A percentile compares a stretch with the other conserved stretches of the same genome.
Conservation (phyloP, 37 sponge, comb jelly and placozoan genomes). For the Cladorhizidae sp. region DNA sequence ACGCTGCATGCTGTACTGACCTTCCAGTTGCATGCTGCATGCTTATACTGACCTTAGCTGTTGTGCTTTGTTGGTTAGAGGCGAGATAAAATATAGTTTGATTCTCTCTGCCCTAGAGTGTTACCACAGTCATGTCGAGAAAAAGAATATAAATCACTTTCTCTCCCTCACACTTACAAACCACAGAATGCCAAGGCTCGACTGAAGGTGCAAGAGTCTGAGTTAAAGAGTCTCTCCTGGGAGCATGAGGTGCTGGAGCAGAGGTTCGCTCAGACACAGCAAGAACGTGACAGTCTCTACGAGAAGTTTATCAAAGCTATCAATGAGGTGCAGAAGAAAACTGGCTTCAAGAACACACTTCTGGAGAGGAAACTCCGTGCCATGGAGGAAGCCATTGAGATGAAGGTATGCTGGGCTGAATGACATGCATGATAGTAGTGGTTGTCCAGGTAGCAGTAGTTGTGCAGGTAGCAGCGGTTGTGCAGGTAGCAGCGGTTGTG, state of each 20-base stretch:
- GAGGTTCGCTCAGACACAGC: constrained; percentile 90
- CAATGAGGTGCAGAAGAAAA: constrained; percentile 98
- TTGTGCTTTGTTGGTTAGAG: too few species aligned
- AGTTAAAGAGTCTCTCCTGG: constrained; percentile 93
- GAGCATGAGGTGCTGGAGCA: constrained; percentile 98
- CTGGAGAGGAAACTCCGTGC: constrained; percentile 97
- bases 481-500: too few species aligned
- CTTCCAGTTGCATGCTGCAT: too few species aligned
- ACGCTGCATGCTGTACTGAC: too few species aligned
- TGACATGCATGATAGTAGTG: too few species aligned
- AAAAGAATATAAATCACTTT: not conserved
- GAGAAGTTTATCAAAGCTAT: constrained; percentile 91
- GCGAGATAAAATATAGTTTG: too few species aligned
- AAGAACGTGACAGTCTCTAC: constrained; percentile 96
- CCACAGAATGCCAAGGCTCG: constrained; percentile 92
- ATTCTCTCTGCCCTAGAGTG: not conserved
- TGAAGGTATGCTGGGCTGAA: too few species aligned
- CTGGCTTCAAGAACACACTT: constrained; percentile 94
- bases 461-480: too few species aligned
- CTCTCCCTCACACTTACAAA: not conserved
- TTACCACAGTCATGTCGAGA: not conserved
- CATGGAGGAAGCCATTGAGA: constrained; percentile 92
- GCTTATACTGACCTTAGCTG: too few species aligned
- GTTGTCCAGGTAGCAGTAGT: too few species aligned
- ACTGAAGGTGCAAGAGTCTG: constrained; percentile 91